Evolutionary conservation across 1,140 invertebrate genomes (phyloP), one percentile per base, ranked within the genome.

Genomic region (Drosophila pseudoananassae): DNA sequence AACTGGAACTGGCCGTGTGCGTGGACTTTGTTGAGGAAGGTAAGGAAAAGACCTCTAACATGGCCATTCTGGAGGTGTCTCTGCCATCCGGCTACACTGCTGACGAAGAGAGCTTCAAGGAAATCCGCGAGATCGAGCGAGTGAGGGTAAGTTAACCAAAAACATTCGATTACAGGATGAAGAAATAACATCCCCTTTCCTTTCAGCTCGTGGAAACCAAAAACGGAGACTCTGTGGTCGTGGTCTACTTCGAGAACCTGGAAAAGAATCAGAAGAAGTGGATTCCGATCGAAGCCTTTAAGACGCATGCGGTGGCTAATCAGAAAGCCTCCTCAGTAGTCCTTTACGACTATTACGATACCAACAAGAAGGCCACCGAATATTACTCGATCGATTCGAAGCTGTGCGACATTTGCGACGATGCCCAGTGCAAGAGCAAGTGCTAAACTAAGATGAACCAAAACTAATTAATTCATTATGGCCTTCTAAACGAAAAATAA

Each of bases 301-400:
- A 96, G 79, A 95, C 95, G 1, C 95, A 96, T 87, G 95, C 95
- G 90, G 97, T 98, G 4, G 96, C 96, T 2, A 95, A 96, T 75
- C 96, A 98, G 81, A 96, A 96, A 87, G 96, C 96, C 33, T 96
- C 97, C 8, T 94, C 96, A 20, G 95, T 98, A 17, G 93, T 94
- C 8, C 94, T 98, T 49, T 98, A 97, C 80, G 97, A 98, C 87
- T 98, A 98, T 90, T 98, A 98, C 82, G 96, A 98, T 91, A 96
- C 95, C 72, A 94, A 96, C 95, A 94, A 96, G 94, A 87, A 87
- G 68, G 87, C 90, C 17, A 87, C 84, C 6, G 70, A 79, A 8
- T 91, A 78, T 29, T 91, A 91, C 68, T 75, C 90, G n/a, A 60
- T 90, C 14, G 70, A 76, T 5, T 87, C 89, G 0, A 89, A 91